phyloP scores from a whole-genome alignment of 2,113 vertebrate species.

The Psammodynastes pulverulentus region DNA sequence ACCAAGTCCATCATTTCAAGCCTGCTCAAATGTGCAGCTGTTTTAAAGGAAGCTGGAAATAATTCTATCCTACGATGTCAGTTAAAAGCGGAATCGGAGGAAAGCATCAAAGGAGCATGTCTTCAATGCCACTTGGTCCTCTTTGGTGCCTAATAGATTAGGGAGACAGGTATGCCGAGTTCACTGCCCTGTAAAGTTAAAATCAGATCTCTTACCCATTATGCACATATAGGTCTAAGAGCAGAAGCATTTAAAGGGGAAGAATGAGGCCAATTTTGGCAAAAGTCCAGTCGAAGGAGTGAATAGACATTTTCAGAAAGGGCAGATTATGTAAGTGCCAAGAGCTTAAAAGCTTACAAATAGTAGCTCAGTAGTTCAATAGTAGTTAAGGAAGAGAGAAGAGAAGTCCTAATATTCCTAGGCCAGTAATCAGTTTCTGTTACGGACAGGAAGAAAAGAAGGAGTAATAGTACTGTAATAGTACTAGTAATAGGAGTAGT shows the following conservation, averaged over 20 bases:
- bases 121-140: slow-evolving; percentile 40
- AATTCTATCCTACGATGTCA: slow-evolving; percentile 50
- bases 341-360: slow-evolving; percentile 54
- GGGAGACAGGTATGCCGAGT: slow-evolving; percentile 37
- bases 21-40: slow-evolving; percentile 45
- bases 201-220: slow-evolving; percentile 51
- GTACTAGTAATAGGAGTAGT: neutral
- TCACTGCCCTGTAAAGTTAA: slow-evolving; percentile 40
- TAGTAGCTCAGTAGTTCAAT: neutral
- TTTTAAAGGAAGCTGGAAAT: slow-evolving; percentile 59
- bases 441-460: slow-evolving; percentile 7
- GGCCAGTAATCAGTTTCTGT: neutral
- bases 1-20: slow-evolving; percentile 48
- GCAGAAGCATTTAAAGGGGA: slow-evolving; percentile 51
- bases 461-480: neutral
- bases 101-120: slow-evolving; percentile 43
- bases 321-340: slow-evolving; percentile 44
- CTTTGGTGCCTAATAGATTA: slow-evolving; percentile 36
- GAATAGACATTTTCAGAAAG: slow-evolving; percentile 63
- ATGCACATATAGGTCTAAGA: slow-evolving; percentile 16
- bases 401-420: neutral
- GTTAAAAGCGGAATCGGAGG: slow-evolving; percentile 52
- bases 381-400: neutral
- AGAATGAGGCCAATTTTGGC: slow-evolving; percentile 50
- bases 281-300: slow-evolving; percentile 43